Percentiles rank a stretch among this genome's conserved stretches.
Conservation (phyloP, 2,888 invertebrate species). For the Plebejus melissa region DNA sequence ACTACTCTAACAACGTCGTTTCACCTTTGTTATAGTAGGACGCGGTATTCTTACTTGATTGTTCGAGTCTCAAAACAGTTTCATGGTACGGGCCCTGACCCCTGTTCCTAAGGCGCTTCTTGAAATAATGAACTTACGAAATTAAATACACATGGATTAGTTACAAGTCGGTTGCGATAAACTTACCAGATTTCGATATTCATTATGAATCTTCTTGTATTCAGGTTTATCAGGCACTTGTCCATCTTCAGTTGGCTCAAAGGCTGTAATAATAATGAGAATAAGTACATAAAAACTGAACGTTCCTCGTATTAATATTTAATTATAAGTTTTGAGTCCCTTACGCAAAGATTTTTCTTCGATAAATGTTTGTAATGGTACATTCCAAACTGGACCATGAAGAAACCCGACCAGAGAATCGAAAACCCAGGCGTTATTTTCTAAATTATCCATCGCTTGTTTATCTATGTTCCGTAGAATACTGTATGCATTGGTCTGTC, state of each 20-base stretch:
- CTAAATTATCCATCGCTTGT: conserved; percentile 54
- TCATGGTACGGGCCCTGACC: too few relatives aligned
- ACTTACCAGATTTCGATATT: conserved; percentile 91
- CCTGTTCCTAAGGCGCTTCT: too few relatives aligned
- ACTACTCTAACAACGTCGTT: too few relatives aligned
- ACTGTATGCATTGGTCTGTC: not conserved
- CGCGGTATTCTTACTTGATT: too few relatives aligned
- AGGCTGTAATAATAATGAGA: conserved; percentile 80
- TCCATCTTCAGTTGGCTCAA: conserved; percentile 85
- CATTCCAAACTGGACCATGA: conserved; percentile 95
- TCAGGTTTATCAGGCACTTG: conserved; percentile 85
- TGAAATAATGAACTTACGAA: too few relatives aligned
- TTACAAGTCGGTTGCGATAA: not conserved
- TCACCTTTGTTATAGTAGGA: too few relatives aligned
- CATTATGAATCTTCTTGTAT: conserved; percentile 88
- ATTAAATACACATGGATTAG: too few relatives aligned
- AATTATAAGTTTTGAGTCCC: conserved; percentile 43
- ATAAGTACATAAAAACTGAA: not conserved
- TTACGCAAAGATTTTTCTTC: conserved; percentile 95
- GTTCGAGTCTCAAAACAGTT: too few relatives aligned
- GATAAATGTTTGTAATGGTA: conserved; percentile 93
- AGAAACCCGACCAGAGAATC: conserved; percentile 94
- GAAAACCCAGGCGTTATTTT: conserved; percentile 92
- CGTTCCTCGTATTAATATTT: not conserved
- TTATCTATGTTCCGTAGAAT: not conserved